Base-by-base conservation (phyloP, 2,113 vertebrate genomes). In the Sylvietta virens region DNA sequence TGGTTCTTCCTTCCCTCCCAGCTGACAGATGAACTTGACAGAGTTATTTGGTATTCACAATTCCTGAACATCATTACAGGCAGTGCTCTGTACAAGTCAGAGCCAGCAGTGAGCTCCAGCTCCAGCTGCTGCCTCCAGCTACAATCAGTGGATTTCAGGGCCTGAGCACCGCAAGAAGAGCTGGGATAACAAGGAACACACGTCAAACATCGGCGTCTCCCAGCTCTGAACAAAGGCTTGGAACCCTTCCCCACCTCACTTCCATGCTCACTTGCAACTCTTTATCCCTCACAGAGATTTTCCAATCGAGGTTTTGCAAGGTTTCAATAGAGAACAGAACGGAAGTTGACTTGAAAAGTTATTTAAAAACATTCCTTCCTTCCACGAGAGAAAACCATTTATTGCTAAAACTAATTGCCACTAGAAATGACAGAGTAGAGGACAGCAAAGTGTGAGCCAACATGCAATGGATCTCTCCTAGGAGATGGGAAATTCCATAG, bases 51-150 rank as follows among this genome's bases (percentile, higher is more conserved):
- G 27, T 35, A 86, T 86, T 73, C 84, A 83, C 58, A 40, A 57
- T 53, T 47, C 15, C 24, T 37, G 77, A 88, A 31, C 92, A 91
- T 79, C 57, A 79, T 94, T 76, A 76, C 28, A 35, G 10, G 69
- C 74, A 35, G 35, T 1, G 54, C 76, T 82, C 54, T 30, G 66
- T 15, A 21, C 62, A 44, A 16, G 20, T 2, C 14, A 40, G 31
- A 51, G 57, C 61, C 54, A 53, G 74, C 92, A 81, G 73, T 4
- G 88, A 94, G 86, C 96, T 51, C 81, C 19, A 9, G 14, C 80
- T 4, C 58, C 23, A 79, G 86, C 92, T 91, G 92, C 83, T 91
- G 92, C 83, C 94, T 90, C 65, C 92, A 91, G 90, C 92, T 62
- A 85, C 71, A 65, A 51, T 45, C 62, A 58, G 19, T 4, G 18